Evolutionary conservation across 2,797 vertebrate species (phyloP).

Genomic region (Cephalopachus bancanus): DNA sequence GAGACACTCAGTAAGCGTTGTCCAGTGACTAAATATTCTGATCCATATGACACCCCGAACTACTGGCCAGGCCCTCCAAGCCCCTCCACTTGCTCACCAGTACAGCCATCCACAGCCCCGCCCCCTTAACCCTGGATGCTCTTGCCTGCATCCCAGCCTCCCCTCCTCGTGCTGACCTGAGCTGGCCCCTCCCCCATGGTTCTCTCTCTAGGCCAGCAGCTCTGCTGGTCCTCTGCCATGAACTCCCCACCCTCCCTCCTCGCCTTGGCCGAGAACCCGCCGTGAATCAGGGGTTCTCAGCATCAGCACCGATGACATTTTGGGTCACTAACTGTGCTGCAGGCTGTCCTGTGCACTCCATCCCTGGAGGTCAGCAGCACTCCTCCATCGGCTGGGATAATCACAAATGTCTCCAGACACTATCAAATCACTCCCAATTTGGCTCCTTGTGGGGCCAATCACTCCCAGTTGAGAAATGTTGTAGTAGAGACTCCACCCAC

Average conservation of each 20-base stretch:
- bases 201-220: not conserved
- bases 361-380: too few relatives aligned
- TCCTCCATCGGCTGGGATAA: not conserved
- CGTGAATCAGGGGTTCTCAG: not conserved
- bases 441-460: not conserved
- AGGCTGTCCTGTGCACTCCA: not conserved
- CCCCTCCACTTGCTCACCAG: not conserved
- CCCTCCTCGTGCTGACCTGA: too few relatives aligned
- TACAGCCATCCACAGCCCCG: not conserved
- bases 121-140: not conserved
- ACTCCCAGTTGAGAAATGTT: not conserved
- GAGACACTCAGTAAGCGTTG: not conserved
- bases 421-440: not conserved
- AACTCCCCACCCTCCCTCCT: not conserved
- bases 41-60: not conserved
- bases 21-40: too few relatives aligned
- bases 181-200: not conserved
- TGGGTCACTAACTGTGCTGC: not conserved
- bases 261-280: not conserved
- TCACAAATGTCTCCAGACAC: not conserved
- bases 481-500: too few relatives aligned
- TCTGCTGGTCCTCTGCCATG: rapidly evolving
- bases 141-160: not conserved
- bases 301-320: not conserved
- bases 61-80: not conserved